phyloP scores from a whole-genome alignment of 2,888 invertebrate species.

The Leucoptera coffeella region DNA sequence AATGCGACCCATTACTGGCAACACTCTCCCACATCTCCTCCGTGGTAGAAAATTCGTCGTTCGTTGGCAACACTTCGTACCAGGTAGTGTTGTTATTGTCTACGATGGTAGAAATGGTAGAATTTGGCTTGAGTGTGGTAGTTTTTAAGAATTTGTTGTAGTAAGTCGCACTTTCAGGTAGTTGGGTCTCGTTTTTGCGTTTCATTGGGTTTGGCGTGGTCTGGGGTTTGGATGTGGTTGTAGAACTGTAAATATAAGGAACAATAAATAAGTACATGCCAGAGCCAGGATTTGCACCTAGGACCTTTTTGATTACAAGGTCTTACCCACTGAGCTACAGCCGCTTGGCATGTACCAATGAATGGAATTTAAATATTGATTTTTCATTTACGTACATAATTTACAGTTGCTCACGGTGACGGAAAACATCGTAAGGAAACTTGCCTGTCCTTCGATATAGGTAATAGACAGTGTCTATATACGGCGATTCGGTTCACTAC shows the following conservation, averaged over 20 bases:
- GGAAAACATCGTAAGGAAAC: too few relatives aligned
- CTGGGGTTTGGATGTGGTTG: conserved; percentile 11
- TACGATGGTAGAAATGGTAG: conserved; percentile 13
- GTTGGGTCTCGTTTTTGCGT: conserved; percentile 13
- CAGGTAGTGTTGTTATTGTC: conserved; percentile 25
- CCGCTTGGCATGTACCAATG: too few relatives aligned
- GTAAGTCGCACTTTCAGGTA: conserved; percentile 24
- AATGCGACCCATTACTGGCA: conserved; percentile 19
- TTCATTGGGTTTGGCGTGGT: conserved; percentile 9
- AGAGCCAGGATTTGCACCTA: too few relatives aligned
- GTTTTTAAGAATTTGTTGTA: conserved; percentile 45
- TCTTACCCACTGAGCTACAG: too few relatives aligned
- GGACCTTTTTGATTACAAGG: too few relatives aligned
- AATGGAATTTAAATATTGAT: too few relatives aligned
- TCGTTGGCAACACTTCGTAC: conserved; percentile 28
- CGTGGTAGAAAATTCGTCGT: conserved; percentile 18
- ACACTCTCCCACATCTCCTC: conserved; percentile 40
- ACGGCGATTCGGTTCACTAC: too few relatives aligned
- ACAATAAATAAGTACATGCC: too few relatives aligned
- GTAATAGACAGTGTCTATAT: too few relatives aligned
- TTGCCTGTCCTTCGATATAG: too few relatives aligned
- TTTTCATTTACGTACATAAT: too few relatives aligned
- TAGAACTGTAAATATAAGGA: conserved; percentile 12
- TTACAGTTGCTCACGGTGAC: too few relatives aligned
- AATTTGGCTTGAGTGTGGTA: conserved; percentile 15